Percentiles rank a stretch among this genome's conserved stretches.
These are phyloP conservation scores for Pantala flavescens DNA, from an alignment of 1,140 invertebrate genomes.

Conservation along the genomic window DNA sequence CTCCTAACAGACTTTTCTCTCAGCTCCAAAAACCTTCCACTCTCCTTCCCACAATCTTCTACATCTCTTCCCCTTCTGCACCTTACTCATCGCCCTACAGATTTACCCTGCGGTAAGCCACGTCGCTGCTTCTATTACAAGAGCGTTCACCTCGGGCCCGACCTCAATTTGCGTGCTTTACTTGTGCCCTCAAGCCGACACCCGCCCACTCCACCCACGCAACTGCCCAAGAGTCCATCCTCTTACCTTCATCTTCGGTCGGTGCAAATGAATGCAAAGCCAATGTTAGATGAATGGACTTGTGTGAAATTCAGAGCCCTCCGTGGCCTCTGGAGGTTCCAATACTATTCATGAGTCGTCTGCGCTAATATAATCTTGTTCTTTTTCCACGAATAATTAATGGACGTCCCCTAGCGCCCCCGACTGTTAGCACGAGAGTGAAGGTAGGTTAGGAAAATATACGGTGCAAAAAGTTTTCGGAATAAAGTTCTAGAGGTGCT, in stretches of 20 bases:
- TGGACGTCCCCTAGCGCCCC: too few species aligned
- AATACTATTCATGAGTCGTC: too few species aligned
- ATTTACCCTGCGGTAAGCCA: background rate
- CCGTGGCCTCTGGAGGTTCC: too few species aligned
- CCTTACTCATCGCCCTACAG: background rate
- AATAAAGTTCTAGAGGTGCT: too few species aligned
- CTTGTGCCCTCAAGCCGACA: background rate
- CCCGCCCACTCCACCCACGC: background rate
- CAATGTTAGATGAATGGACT: too few species aligned
- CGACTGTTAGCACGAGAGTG: too few species aligned
- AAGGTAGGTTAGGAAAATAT: too few species aligned
- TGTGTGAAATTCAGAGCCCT: too few species aligned
- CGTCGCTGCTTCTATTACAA: background rate
- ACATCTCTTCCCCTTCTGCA: background rate
- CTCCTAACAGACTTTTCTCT: background rate
- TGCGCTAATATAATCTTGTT: too few species aligned
- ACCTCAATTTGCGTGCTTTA: conserved; percentile 9
- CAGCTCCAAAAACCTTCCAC: background rate
- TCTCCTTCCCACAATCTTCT: background rate
- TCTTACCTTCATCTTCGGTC: background rate
- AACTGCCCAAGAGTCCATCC: background rate
- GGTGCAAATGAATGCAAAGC: too few species aligned
- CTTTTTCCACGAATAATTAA: too few species aligned
- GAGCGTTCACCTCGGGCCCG: conserved; percentile 4
- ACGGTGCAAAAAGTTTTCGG: too few species aligned